These are phyloP conservation scores for Orycteropus afer DNA, from an alignment of 2,113 vertebrate genomes.

Conservation along the genomic window DNA sequence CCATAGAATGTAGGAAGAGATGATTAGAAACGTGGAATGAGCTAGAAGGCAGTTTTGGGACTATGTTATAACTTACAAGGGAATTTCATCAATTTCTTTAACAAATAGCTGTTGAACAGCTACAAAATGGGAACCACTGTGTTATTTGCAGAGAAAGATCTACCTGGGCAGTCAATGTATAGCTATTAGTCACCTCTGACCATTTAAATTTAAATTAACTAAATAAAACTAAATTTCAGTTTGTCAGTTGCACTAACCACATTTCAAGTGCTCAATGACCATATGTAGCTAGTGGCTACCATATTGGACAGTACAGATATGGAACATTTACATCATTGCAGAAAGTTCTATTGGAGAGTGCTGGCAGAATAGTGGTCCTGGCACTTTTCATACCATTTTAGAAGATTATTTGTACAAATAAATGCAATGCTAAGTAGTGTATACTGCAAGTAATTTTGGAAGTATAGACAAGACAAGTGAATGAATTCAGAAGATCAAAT, in stretches of 20 bases:
- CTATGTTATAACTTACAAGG: neutral
- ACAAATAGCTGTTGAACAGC: neutral
- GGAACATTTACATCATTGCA: neutral
- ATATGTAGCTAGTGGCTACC: neutral
- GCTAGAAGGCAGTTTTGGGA: neutral
- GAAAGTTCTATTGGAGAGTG: neutral
- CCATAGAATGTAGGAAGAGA: neutral
- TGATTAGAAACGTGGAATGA: neutral
- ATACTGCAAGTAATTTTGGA: neutral
- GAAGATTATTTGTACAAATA: neutral
- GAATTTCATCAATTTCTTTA: neutral
- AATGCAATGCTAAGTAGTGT: neutral
- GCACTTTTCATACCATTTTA: neutral
- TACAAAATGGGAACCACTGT: neutral
- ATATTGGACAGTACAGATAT: neutral
- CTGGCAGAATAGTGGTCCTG: neutral
- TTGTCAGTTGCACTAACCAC: neutral
- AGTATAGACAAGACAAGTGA: neutral
- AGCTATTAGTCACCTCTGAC: neutral
- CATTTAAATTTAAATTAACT: constrained; percentile 24
- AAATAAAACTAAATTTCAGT: neutral
- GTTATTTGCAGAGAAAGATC: neutral
- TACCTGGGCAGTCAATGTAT: neutral
- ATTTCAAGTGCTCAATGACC: neutral
- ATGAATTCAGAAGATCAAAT: neutral